A percentile compares a stretch with the other conserved stretches of the same genome.
These are phyloP conservation scores for Pangasius mekongensis DNA, from an alignment of 2,797 vertebrate genomes.

Conservation along the genomic window DNA sequence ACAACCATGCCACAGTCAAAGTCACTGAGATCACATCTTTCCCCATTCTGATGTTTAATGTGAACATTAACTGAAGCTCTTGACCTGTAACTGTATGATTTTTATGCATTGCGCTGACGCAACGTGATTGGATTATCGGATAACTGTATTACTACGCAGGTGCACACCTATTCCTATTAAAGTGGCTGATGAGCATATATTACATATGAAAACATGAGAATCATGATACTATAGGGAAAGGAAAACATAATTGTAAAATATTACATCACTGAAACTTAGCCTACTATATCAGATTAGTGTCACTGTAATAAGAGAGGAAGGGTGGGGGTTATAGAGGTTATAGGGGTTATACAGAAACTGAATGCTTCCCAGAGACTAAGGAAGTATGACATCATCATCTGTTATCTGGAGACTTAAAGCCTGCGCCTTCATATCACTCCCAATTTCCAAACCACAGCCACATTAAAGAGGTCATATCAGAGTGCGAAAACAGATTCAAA, in stretches of 20 bases:
- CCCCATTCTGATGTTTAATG: not conserved
- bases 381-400: conserved; percentile 38
- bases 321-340: not conserved
- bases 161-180: not conserved
- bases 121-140: not conserved
- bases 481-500: not conserved
- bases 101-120: not conserved
- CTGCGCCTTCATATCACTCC: not conserved
- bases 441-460: conserved; percentile 17
- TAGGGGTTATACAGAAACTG: conserved; percentile 3
- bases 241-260: conserved; percentile 2
- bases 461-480: conserved; percentile 26
- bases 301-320: conserved; percentile 4
- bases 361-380: conserved; percentile 32
- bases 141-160: not conserved
- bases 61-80: not conserved
- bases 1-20: not conserved
- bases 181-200: not conserved
- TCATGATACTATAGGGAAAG: not conserved
- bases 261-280: conserved; percentile 13
- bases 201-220: not conserved
- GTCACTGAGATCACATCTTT: not conserved
- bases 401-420: conserved; percentile 9
- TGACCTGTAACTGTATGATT: not conserved
- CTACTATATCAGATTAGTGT: conserved; percentile 14